These are phyloP conservation scores for Dorcus hopei DNA, from an alignment of 2,888 invertebrate genomes.

Conservation along the genomic window DNA sequence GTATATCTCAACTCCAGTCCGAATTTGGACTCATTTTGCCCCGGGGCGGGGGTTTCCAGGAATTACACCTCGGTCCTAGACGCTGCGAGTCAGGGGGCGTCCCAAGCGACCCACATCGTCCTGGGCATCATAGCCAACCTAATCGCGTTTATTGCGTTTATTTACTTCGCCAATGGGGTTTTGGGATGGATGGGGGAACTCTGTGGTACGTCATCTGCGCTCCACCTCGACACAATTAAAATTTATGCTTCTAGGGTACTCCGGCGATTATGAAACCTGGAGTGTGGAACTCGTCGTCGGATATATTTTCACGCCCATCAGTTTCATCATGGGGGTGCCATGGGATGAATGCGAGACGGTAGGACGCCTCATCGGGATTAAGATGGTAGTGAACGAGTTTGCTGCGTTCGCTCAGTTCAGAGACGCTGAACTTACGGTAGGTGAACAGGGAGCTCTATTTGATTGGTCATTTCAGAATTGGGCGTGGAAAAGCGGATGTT, in stretches of 20 bases:
- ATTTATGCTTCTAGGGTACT: slow-evolving; percentile 30
- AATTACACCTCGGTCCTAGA: slow-evolving; percentile 82
- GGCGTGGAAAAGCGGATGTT: background rate
- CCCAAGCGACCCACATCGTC: slow-evolving; percentile 74
- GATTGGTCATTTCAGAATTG: background rate
- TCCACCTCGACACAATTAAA: no score
- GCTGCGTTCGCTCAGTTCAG: slow-evolving; percentile 81
- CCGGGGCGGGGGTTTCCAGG: slow-evolving; percentile 51
- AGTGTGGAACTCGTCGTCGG: slow-evolving; percentile 76
- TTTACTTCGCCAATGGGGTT: slow-evolving; percentile 79
- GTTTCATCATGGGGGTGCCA: slow-evolving; percentile 81
- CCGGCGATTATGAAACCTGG: slow-evolving; percentile 47
- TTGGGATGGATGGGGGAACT: slow-evolving; percentile 78
- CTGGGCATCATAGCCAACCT: slow-evolving; percentile 88
- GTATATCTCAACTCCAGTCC: slow-evolving; percentile 26
- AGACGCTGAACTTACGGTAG: slow-evolving; percentile 62
- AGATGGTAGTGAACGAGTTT: slow-evolving; percentile 90
- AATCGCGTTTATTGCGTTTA: slow-evolving; percentile 85
- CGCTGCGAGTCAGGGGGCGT: slow-evolving; percentile 88
- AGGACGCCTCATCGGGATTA: slow-evolving; percentile 81
- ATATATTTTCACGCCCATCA: slow-evolving; percentile 86
- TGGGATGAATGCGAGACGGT: slow-evolving; percentile 74
- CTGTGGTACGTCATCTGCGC: slow-evolving; percentile 59
- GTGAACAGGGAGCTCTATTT: background rate
- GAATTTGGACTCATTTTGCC: background rate